Conservation (phyloP, 92 coral and sea anemone genomes). For the Epizoanthus scotinus region DNA sequence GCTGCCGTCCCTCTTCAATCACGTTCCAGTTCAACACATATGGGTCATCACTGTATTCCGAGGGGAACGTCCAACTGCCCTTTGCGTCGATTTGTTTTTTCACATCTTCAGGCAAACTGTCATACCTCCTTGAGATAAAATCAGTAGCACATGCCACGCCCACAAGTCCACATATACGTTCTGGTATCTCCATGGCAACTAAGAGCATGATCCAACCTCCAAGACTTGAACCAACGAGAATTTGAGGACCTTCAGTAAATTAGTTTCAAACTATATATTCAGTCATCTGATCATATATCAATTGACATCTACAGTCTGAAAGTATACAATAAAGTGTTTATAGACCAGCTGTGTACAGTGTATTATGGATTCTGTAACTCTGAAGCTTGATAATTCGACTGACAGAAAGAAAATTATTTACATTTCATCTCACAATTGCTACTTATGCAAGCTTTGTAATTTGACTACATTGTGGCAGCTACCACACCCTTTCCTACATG, state of each 20-base stretch:
- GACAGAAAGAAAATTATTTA: too few relatives aligned
- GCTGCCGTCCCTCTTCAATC: constrained; percentile 62
- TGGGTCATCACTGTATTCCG: constrained; percentile 65
- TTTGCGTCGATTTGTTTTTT: constrained; percentile 59
- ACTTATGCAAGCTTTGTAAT: too few relatives aligned
- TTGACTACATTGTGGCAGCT: too few relatives aligned
- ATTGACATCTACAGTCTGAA: too few relatives aligned
- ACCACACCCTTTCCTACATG: too few relatives aligned
- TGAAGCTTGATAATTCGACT: too few relatives aligned
- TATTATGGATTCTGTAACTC: too few relatives aligned
- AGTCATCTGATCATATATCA: too few relatives aligned
- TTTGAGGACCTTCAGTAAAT: constrained; percentile 64
- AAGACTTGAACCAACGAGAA: constrained; percentile 89
- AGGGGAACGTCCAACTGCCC: constrained; percentile 71
- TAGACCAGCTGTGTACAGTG: too few relatives aligned
- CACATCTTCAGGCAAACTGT: constrained; percentile 54
- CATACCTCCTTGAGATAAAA: constrained; percentile 64
- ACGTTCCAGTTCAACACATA: constrained; percentile 64
- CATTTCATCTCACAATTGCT: too few relatives aligned
- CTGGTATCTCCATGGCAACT: constrained; percentile 72
- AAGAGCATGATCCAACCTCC: constrained; percentile 90
- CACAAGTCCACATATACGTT: constrained; percentile 72
- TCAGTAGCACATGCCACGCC: constrained; percentile 84
- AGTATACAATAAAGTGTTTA: too few relatives aligned
- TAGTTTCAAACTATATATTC: background rate